Evolutionary conservation across 2,797 vertebrate genomes (phyloP).

Genomic region (Mormyrops boulengeri): DNA sequence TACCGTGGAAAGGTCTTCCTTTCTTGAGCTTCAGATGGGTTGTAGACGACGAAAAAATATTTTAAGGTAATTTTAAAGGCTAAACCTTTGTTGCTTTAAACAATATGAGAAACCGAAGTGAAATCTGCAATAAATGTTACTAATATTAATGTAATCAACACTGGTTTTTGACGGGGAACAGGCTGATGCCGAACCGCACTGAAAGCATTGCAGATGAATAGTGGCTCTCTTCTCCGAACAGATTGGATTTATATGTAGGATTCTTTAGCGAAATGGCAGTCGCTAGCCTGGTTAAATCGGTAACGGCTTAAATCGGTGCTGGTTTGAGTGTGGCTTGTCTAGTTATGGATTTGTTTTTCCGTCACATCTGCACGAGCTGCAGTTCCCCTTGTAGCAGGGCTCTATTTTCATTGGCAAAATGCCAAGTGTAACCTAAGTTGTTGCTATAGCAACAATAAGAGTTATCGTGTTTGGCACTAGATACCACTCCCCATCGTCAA

Average conservation of each 20-base stretch:
- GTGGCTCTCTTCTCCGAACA: neutral
- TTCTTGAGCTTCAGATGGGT: neutral
- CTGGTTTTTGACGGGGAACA: neutral
- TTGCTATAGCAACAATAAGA: slow-evolving; percentile 90
- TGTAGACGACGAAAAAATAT: neutral
- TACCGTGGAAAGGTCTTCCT: neutral
- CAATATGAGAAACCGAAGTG: neutral
- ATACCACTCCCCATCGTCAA: slow-evolving; percentile 21
- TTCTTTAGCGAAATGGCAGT: slow-evolving; percentile 61
- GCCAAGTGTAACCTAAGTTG: slow-evolving; percentile 81
- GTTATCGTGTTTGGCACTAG: slow-evolving; percentile 48
- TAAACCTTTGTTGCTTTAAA: neutral
- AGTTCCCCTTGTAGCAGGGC: slow-evolving; percentile 11
- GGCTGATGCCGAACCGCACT: neutral
- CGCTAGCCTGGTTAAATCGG: slow-evolving; percentile 42
- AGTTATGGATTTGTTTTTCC: slow-evolving; percentile 17
- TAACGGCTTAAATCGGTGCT: neutral
- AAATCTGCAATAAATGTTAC: neutral
- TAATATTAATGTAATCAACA: neutral
- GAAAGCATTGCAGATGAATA: slow-evolving; percentile 5
- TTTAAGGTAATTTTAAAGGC: slow-evolving; percentile 5
- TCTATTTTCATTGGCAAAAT: slow-evolving; percentile 62
- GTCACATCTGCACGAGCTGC: slow-evolving; percentile 20
- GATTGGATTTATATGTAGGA: slow-evolving; percentile 29
- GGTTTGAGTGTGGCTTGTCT: neutral